phyloP scores from a whole-genome alignment of 2,888 invertebrate species.

The Andrena praecox region DNA sequence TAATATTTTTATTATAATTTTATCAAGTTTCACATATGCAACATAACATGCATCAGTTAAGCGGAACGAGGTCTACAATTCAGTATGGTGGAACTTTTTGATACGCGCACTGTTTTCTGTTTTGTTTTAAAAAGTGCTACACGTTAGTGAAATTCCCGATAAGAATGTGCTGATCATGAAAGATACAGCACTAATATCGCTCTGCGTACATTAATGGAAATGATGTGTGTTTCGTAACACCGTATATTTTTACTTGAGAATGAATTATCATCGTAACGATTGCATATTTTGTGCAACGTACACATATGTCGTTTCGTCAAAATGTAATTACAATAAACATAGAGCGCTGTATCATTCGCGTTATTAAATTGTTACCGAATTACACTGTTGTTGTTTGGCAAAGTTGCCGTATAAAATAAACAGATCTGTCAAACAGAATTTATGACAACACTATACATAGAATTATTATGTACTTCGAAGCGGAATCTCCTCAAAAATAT shows the following conservation, averaged over 20 bases:
- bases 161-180: neutral
- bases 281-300: constrained; percentile 36
- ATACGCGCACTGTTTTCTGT: constrained; percentile 37
- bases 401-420: constrained; percentile 32
- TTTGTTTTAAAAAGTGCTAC: constrained; percentile 34
- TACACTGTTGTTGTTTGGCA: constrained; percentile 6
- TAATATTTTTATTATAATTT: neutral
- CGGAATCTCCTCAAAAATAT: constrained; percentile 73
- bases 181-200: neutral
- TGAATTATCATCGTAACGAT: constrained; percentile 52
- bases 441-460: constrained; percentile 35
- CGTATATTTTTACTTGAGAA: constrained; percentile 54
- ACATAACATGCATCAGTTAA: neutral
- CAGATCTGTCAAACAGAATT: constrained; percentile 45
- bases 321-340: constrained; percentile 44
- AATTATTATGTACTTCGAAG: constrained; percentile 74
- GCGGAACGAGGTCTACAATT: constrained; percentile 24
- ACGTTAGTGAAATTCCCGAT: constrained; percentile 15
- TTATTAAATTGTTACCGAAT: constrained; percentile 1
- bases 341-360: constrained; percentile 32
- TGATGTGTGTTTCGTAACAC: constrained; percentile 16
- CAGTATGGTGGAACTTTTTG: constrained; percentile 57
- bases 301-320: constrained; percentile 31
- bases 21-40: constrained; percentile 16
- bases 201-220: constrained; percentile 7